A percentile compares a stretch with the other conserved stretches of the same genome.
Conservation (phyloP, 1,140 invertebrate genomes). For the Pseudobourletiella spinata region DNA sequence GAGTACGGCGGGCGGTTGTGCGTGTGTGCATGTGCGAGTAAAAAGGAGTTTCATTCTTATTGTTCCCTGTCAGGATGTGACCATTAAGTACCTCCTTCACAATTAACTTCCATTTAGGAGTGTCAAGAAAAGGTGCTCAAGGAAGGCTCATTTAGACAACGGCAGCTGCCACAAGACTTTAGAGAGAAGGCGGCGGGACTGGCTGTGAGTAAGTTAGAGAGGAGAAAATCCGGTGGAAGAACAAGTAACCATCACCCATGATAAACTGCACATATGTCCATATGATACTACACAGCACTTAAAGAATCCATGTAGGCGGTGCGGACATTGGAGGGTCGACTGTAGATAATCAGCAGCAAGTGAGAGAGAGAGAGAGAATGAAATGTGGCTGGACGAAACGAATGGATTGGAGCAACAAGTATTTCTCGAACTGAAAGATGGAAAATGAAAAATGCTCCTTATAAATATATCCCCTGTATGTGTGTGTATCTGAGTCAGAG, state of each 20-base stretch:
- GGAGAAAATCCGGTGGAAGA: background rate
- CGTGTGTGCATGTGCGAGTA: background rate
- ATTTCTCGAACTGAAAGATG: constrained; percentile 1
- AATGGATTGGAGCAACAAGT: constrained; percentile 3
- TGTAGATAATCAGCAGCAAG: too few species aligned
- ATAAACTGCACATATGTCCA: background rate
- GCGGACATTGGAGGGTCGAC: too few species aligned
- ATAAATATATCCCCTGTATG: too few species aligned
- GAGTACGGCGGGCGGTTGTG: too few species aligned
- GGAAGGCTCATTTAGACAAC: background rate
- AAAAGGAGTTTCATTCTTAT: background rate
- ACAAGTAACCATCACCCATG: background rate
- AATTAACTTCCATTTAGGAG: constrained; percentile 8
- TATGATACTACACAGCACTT: background rate
- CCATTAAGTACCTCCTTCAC: constrained; percentile 2
- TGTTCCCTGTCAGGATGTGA: background rate
- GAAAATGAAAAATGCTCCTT: constrained; percentile 7
- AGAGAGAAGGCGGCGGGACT: background rate
- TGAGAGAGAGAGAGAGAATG: constrained; percentile 1
- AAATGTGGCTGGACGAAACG: constrained; percentile 3
- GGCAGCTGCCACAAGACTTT: background rate
- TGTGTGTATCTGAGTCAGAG: too few species aligned
- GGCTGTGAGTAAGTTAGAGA: background rate
- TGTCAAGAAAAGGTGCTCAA: constrained; percentile 3
- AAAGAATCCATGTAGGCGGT: too few species aligned